Evolutionary conservation across 2,113 vertebrate genomes (phyloP).

Genomic region (Mustela nigripes): DNA sequence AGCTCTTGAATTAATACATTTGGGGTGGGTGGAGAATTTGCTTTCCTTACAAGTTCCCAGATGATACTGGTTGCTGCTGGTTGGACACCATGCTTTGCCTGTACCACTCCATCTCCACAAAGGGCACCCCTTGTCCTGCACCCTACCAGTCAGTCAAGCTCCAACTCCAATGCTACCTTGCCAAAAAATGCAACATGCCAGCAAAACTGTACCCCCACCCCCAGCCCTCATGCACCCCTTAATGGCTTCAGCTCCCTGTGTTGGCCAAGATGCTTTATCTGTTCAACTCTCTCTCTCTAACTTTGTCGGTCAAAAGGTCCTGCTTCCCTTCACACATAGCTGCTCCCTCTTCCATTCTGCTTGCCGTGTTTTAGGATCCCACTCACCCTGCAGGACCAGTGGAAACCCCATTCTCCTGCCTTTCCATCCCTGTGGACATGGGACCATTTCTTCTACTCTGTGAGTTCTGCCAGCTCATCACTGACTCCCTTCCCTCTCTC

Average conservation of each 20-base stretch:
- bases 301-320: not conserved
- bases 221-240: accelerated
- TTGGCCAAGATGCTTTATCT: not conserved
- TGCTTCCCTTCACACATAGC: not conserved
- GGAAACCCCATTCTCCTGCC: not conserved
- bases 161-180: not conserved
- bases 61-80: not conserved
- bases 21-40: not conserved
- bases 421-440: not conserved
- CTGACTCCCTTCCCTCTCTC: not conserved
- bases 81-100: not conserved
- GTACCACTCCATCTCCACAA: not conserved
- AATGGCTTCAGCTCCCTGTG: accelerated
- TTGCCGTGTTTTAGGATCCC: not conserved
- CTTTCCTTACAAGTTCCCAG: not conserved
- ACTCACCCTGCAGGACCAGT: not conserved
- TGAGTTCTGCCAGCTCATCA: not conserved
- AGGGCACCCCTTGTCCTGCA: not conserved
- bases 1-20: not conserved
- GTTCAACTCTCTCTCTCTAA: not conserved
- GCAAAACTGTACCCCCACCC: not conserved
- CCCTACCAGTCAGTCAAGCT: too few relatives aligned
- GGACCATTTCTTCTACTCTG: not conserved
- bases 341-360: not conserved
- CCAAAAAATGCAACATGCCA: not conserved